These are phyloP conservation scores for Folsomia candida DNA, from an alignment of 2,888 invertebrate genomes.

Conservation along the genomic window DNA sequence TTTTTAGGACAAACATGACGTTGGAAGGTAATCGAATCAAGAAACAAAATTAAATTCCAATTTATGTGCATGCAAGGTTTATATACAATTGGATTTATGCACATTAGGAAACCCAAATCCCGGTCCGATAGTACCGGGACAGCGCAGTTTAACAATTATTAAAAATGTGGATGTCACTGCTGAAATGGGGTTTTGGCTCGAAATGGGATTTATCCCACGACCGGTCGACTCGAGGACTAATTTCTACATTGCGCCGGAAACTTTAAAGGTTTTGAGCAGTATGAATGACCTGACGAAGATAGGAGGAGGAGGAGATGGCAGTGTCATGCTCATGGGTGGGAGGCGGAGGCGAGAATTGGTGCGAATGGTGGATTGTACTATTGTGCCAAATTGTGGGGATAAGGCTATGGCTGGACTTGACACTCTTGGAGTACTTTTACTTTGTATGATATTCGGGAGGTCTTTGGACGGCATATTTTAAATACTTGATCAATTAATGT, in stretches of 20 bases:
- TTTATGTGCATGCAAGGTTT: no score
- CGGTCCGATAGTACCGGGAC: slow-evolving; percentile 22
- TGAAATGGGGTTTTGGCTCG: slow-evolving; percentile 44
- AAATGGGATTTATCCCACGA: slow-evolving; percentile 28
- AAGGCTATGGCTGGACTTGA: not conserved
- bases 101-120: not conserved
- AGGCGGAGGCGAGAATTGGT: slow-evolving; percentile 22
- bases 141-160: slow-evolving; percentile 20
- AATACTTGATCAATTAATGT: not conserved
- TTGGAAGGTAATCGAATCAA: slow-evolving; percentile 23
- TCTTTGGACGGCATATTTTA: not conserved
- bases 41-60: not conserved
- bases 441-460: no score
- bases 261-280: slow-evolving; percentile 28
- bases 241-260: slow-evolving; percentile 31
- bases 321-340: not conserved
- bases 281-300: slow-evolving; percentile 11
- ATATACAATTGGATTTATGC: not conserved
- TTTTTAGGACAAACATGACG: slow-evolving; percentile 35
- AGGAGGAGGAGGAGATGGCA: not conserved
- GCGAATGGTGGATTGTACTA: slow-evolving; percentile 17
- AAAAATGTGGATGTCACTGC: slow-evolving; percentile 26
- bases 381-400: slow-evolving; percentile 9
- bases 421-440: not conserved
- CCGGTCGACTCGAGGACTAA: slow-evolving; percentile 30